Base-by-base conservation (phyloP, 2,888 invertebrate species). In the Anoncus sp. region DNA sequence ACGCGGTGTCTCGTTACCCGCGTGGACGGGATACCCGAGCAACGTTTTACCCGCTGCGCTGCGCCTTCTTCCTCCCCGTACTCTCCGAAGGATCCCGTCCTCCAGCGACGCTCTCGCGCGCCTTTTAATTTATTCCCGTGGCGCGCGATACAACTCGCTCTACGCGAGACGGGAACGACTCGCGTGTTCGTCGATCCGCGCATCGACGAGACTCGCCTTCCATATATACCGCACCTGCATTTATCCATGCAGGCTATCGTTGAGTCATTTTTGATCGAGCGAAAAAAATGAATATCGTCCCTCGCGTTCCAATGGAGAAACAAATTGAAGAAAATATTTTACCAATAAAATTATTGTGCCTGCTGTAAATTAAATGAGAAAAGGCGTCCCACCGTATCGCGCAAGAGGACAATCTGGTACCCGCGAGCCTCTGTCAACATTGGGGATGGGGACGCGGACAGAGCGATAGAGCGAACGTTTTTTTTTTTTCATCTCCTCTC, bases 1-100 rank as follows among this genome's bases (percentile, higher is more conserved):
- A 43, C 51, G 62, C 67, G 80, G 83, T 85, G 81, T 86, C 85
- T 85, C 83, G 86, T 86, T 85, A 86, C 86, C n/a, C 82, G 81
- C 80, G 83, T 82, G 84, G 85, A 86, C 85, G 84, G 85, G 82
- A 84, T 83, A 79, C 79, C 80, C 78, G 82, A 77, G 81, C 73
- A 66, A 69, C 79, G 80, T 76, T 84, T 81, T 82, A 82, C 80
- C 82, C 82, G 82, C 71, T 60, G 59, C 49, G 65, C 63, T 77
- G 74, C 70, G 60, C 77, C 77, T 77, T 70, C 70, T 45, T 60
- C 47, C n/a, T n/a, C n/a, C n/a, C n/a, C n/a, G n/a, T 43, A 31
- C 51, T 70, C 75, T 66, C 49, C 38, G 40, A 27, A 62, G 62
- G 40, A 76, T 65, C 67, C 49, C 31, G 2, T 22, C 53, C 38